Evolutionary conservation across 2,888 invertebrate genomes (phyloP), one percentile per base, ranked within the genome.

Genomic region (Argyresthia albistria): DNA sequence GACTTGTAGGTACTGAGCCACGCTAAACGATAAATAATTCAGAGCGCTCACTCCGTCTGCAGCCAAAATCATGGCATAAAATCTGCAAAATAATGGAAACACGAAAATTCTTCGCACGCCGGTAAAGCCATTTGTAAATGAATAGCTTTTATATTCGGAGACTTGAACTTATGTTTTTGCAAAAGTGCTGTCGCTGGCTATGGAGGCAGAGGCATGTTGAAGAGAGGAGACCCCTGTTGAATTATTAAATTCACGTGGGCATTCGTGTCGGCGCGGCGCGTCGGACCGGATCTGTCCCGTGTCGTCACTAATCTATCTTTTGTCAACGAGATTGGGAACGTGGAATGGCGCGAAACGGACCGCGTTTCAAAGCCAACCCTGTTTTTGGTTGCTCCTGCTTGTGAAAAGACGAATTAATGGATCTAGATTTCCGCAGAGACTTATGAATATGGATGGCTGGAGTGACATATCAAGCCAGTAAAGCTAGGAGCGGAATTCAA

Each of bases 271-370:
- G 25, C 25, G 25, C 25, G 25, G 25, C 25, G 25, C 25, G 6
- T 6, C 25, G 25, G 25, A 25, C 14, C n/a, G 37, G 50, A 37
- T 46, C 46, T 60, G 59, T 57, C 56, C 45, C 65, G 56, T 65
- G 70, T 74, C 67, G 59, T 60, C 60, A 60, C 69, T 76, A 76
- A 76, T 76, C 74, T 70, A 65, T 70, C 76, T 75, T 70, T 72
- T 76, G 77, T 74, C 66, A 66, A 64, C 66, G 62, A 55, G 63
- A 64, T 63, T 60, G 59, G 60, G 56, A 56, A 51, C 47, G 46
- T 50, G 53, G 48, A 36, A 46, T 51, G 42, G 36, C 35, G 45
- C 25, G 25, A 25, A 43, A 50, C 47, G 46, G 46, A 12, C 39
- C 53, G 54, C 53, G 49, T 48, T 54, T 16, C 37, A 48, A 12